Evolutionary conservation across 2,113 vertebrate genomes (phyloP).

Genomic region (Eira barbara): DNA sequence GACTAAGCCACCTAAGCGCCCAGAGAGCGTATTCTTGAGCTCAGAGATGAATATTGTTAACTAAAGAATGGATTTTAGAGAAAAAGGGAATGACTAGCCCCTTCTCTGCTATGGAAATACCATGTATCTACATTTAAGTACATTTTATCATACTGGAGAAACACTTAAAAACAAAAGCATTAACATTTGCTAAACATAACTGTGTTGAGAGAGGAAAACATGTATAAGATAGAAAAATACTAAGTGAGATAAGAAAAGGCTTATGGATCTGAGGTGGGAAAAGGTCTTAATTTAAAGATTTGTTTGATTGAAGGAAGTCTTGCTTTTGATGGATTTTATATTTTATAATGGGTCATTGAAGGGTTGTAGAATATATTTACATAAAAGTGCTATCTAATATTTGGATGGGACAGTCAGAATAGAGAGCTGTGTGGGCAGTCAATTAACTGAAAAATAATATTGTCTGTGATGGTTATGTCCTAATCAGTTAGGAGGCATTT

Average conservation of each 20-base stretch:
- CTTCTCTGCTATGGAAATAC: neutral
- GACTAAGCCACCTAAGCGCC: too few species aligned
- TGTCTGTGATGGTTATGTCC: neutral
- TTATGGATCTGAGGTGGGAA: neutral
- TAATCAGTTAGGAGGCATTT: neutral
- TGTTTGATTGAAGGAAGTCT: neutral
- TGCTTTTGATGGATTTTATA: neutral
- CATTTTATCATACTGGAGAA: neutral
- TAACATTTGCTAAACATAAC: neutral
- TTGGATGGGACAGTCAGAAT: neutral
- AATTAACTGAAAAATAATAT: neutral
- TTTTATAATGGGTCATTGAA: neutral
- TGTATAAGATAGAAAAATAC: neutral
- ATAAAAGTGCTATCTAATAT: neutral
- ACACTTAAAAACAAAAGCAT: neutral
- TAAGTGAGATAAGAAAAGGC: neutral
- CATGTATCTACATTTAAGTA: neutral
- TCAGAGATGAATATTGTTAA: neutral
- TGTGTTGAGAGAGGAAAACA: neutral
- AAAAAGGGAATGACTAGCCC: neutral
- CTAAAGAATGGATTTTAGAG: neutral
- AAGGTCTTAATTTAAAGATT: neutral
- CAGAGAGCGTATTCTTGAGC: neutral
- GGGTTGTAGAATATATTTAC: neutral
- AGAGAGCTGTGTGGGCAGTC: neutral